Conservation (phyloP, 2,113 vertebrate species). For the Jacana jacana region DNA sequence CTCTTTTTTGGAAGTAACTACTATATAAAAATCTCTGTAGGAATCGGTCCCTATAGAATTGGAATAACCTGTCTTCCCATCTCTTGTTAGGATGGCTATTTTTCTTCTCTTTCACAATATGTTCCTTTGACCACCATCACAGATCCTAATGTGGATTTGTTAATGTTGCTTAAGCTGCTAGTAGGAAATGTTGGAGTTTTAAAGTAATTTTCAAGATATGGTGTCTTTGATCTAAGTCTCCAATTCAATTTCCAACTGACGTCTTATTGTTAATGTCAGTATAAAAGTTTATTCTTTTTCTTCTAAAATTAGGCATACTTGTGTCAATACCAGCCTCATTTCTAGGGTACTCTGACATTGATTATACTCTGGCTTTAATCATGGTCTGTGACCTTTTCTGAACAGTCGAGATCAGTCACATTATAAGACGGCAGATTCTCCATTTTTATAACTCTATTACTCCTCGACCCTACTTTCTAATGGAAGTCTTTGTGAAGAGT, state of each 20-base stretch:
- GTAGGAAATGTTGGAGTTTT: neutral
- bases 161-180: neutral
- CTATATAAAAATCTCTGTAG: neutral
- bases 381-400: slow-evolving; percentile 13
- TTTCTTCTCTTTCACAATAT: neutral
- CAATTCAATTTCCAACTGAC: neutral
- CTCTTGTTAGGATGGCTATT: neutral
- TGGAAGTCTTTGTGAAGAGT: neutral
- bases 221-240: neutral
- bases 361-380: neutral
- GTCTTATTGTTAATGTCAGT: neutral
- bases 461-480: neutral
- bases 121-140: neutral
- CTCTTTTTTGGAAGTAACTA: neutral
- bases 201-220: neutral
- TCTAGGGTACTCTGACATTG: neutral
- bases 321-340: neutral
- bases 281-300: neutral
- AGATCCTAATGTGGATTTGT: neutral
- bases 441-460: slow-evolving; percentile 26
- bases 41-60: neutral
- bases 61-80: neutral
- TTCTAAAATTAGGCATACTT: neutral
- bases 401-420: neutral
- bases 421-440: neutral